phyloP scores from a whole-genome alignment of 2,888 invertebrate genomes.

The Resseliella maxima region DNA sequence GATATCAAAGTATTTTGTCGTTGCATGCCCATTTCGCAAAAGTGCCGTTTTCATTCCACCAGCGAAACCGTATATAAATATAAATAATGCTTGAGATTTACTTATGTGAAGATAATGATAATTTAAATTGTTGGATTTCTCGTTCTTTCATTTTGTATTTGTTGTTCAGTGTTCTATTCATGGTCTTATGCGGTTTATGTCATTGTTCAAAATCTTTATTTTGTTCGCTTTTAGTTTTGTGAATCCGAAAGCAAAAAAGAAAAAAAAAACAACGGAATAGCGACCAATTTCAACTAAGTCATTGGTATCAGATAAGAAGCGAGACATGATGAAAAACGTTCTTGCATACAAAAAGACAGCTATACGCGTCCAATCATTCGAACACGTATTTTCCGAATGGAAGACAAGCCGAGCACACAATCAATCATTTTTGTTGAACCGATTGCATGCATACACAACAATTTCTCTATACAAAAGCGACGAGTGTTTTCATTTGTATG shows the following conservation, averaged over 20 bases:
- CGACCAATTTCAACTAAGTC: constrained; percentile 12
- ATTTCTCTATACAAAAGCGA: not conserved
- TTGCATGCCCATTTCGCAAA: not conserved
- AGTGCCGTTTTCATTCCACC: not conserved
- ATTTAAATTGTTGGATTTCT: not conserved
- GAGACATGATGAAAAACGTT: constrained; percentile 20
- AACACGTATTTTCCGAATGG: not conserved
- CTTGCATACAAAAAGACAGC: not conserved
- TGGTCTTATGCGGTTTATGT: not conserved
- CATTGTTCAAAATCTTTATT: constrained; percentile 23
- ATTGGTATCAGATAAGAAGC: constrained; percentile 40
- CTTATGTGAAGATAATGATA: constrained; percentile 27
- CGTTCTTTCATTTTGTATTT: not conserved
- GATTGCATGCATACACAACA: constrained; percentile 30
- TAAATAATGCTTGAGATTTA: constrained; percentile 33
- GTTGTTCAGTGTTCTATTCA: not conserved
- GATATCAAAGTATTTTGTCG: not conserved
- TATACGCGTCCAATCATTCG: not conserved
- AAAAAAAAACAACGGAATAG: not conserved
- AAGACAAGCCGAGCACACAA: not conserved
- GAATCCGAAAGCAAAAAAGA: not conserved
- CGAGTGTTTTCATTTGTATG: constrained; percentile 16
- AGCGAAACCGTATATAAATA: not conserved
- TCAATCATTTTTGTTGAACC: constrained; percentile 26
- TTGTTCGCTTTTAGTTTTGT: too few species aligned